Evolutionary conservation across 1,140 invertebrate species (phyloP), one percentile per base, ranked within the genome.

Genomic region (Eriocheir sinensis): DNA sequence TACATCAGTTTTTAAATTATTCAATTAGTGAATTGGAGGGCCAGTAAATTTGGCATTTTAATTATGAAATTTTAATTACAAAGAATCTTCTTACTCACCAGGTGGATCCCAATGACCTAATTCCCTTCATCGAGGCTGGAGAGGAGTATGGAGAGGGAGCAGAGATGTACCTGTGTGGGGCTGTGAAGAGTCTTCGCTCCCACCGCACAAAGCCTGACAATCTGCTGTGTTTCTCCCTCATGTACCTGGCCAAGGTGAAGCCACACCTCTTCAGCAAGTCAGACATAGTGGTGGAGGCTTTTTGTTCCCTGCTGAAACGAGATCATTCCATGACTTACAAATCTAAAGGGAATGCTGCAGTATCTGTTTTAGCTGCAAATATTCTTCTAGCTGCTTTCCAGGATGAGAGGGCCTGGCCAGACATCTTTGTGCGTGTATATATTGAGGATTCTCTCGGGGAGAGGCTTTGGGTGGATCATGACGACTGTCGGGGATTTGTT

Each of bases 401-500:
- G 80, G 98, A 97, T 89, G 97, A 97, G 95, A 96, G 95, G 36
- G 96, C 96, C 72, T 97, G 97, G 97, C 97, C 97, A 41, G 97
- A 97, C 96, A 96, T 96, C 85, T 97, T 97, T 97, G 96, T 97
- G 6, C 97, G 97, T 96, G 97, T 97, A 21, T 99, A 99, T 96
- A 98, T 99, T 92, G 99, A 99, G 96, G 99, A 99, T 97, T 98
- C 99, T 3, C 96, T 99, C 0, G 98, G 98, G 89, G 99, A 99
- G 96, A 97, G 99, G 89, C 97, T 98, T 91, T 99, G 99, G 99
- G 98, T 99, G 9, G 99, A 99, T 96, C 98, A 98, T 96, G 98
- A 98, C 15, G 98, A 99, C 96, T 99, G 99, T 96, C 98, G 98
- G 96, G 98, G 98, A 44, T 98, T 99, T 97, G 98, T 99, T 0